These are phyloP conservation scores for Stichopus chloronotus DNA, from an alignment of 35 echinoderm and acorn worm species.

Conservation along the genomic window DNA sequence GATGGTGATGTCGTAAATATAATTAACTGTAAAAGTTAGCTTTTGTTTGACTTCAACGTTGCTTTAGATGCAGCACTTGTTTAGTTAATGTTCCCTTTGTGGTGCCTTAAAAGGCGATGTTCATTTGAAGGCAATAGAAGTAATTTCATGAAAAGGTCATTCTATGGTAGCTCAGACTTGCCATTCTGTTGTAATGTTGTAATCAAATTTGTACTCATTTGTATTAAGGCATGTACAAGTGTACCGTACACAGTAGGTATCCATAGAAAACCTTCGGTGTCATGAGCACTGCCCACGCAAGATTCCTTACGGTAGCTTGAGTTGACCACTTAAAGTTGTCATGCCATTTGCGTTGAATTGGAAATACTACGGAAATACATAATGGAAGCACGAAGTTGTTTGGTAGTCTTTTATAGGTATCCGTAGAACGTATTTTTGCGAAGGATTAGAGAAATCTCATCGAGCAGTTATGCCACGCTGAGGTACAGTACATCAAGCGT, in stretches of 20 bases:
- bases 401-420: too few species aligned
- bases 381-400: too few species aligned
- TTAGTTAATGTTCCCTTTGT: neutral
- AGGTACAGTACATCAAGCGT: too few species aligned
- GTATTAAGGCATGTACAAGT: neutral
- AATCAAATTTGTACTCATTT: neutral
- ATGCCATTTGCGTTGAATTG: too few species aligned
- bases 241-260: neutral
- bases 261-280: neutral
- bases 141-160: neutral
- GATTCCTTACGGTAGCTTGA: too few species aligned
- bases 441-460: too few species aligned
- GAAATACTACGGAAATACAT: too few species aligned
- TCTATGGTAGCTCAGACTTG: slow-evolving; percentile 15
- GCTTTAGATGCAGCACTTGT: neutral
- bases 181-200: neutral
- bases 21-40: neutral
- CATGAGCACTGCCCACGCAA: neutral
- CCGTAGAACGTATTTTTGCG: too few species aligned
- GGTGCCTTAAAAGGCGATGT: neutral
- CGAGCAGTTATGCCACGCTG: too few species aligned
- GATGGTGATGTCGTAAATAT: too few species aligned
- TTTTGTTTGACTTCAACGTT: neutral
- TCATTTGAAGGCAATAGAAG: slow-evolving; percentile 4
- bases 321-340: too few species aligned